These are phyloP conservation scores for Thamnaconus septentrionalis DNA, from an alignment of 2,113 vertebrate genomes.

Conservation along the genomic window DNA sequence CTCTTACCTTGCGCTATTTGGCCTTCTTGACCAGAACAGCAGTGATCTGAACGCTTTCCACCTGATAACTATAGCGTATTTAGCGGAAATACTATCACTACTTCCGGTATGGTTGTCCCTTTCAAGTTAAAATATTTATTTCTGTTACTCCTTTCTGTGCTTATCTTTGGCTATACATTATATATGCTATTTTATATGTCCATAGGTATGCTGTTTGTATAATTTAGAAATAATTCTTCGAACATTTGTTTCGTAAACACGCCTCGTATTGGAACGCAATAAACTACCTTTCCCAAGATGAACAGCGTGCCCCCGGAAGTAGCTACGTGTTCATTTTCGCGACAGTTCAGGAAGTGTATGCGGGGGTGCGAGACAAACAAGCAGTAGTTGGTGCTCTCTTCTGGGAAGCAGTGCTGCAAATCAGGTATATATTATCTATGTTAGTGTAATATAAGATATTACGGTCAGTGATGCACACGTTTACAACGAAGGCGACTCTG, in stretches of 20 bases:
- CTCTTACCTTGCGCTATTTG: conserved; percentile 81
- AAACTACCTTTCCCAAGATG: conserved; percentile 59
- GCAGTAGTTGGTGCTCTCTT: conserved; percentile 25
- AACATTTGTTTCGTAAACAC: too few relatives aligned
- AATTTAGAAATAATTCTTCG: too few relatives aligned
- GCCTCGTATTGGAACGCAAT: too few relatives aligned
- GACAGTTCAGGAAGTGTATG: conserved; percentile 58
- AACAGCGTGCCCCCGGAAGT: conserved; percentile 36
- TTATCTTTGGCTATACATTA: too few relatives aligned
- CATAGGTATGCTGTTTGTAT: too few relatives aligned
- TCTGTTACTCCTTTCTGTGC: too few relatives aligned
- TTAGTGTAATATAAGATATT: not conserved
- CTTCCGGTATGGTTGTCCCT: too few relatives aligned
- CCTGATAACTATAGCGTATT: conserved; percentile 20
- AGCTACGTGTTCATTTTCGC: conserved; percentile 67
- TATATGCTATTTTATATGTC: too few relatives aligned
- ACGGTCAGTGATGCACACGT: not conserved
- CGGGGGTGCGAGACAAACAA: conserved; percentile 22
- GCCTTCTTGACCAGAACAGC: conserved; percentile 82
- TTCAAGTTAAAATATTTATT: too few relatives aligned
- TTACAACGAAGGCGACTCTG: rapidly evolving
- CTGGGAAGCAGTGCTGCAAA: conserved; percentile 14
- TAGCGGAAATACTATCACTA: conserved; percentile 32
- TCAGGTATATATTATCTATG: conserved; percentile 28
- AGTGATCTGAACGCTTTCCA: conserved; percentile 11